phyloP scores from a whole-genome alignment of 2,888 invertebrate genomes.

The Apodemia hepburni region DNA sequence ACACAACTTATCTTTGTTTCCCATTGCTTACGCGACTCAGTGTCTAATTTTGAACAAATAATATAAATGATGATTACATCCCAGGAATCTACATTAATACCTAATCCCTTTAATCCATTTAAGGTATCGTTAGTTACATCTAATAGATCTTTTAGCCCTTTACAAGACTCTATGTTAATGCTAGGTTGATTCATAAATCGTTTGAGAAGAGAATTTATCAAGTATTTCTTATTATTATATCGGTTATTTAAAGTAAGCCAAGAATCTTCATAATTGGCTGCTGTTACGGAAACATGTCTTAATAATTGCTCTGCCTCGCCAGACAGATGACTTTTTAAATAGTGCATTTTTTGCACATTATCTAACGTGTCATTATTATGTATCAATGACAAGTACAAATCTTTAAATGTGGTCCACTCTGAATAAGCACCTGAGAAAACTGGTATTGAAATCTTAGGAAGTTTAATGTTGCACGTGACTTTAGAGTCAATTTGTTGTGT shows the following conservation, averaged over 20 bases:
- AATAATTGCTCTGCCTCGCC: slow-evolving; percentile 35
- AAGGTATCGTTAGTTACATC: neutral
- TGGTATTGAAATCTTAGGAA: slow-evolving; percentile 7
- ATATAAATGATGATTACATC: too few species aligned
- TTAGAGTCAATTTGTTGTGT: neutral
- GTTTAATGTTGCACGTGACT: slow-evolving; percentile 19
- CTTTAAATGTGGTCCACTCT: neutral
- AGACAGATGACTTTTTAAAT: slow-evolving; percentile 27
- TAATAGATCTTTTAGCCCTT: neutral
- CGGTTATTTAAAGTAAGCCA: slow-evolving; percentile 30
- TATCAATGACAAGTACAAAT: neutral
- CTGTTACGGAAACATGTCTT: slow-evolving; percentile 25
- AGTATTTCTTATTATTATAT: slow-evolving; percentile 33
- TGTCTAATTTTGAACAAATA: too few species aligned
- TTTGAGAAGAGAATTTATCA: slow-evolving; percentile 28
- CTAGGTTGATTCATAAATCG: slow-evolving; percentile 15
- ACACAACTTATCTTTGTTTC: too few species aligned
- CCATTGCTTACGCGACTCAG: too few species aligned
- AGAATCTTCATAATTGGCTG: slow-evolving; percentile 27
- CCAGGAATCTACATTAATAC: neutral
- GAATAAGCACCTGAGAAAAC: neutral
- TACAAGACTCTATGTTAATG: neutral
- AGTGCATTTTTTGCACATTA: slow-evolving; percentile 22
- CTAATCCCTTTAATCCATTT: neutral
- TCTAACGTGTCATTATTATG: neutral